Evolutionary conservation across 2,888 invertebrate species (phyloP).

Genomic region (Trachelus stipa): DNA sequence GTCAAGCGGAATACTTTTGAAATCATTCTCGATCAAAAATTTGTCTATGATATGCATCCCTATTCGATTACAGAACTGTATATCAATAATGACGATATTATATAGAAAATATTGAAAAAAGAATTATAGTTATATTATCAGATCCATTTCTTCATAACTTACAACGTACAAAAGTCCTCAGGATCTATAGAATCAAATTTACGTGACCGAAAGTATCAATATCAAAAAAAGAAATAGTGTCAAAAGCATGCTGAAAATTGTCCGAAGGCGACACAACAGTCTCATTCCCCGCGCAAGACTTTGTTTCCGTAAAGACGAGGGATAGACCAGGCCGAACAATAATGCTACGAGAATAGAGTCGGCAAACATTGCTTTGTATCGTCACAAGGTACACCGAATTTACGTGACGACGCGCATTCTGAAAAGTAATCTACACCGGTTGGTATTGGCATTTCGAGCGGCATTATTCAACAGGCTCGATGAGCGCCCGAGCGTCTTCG

Average conservation of each 20-base stretch:
- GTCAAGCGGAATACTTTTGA: neutral
- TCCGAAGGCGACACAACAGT: neutral
- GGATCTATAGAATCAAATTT: neutral
- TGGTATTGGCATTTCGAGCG: neutral
- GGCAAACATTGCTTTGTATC: conserved; percentile 62
- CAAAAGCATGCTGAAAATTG: neutral
- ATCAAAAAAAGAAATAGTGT: neutral
- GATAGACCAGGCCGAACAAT: conserved; percentile 1
- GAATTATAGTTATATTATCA: no score
- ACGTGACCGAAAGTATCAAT: neutral
- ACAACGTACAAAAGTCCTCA: neutral
- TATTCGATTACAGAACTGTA: neutral
- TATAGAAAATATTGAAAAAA: no score
- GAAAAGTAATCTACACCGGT: conserved; percentile 66
- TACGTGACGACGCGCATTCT: conserved; percentile 65
- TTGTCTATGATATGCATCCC: no score
- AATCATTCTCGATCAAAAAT: neutral
- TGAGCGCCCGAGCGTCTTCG: neutral
- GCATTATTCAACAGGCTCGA: neutral
- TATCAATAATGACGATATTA: no score
- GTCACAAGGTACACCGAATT: conserved; percentile 51
- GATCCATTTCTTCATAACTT: neutral
- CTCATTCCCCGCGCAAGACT: neutral
- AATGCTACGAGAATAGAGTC: conserved; percentile 50
- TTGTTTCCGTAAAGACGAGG: neutral